phyloP scores from a whole-genome alignment of 2,113 vertebrate species.

The Bubo bubo region DNA sequence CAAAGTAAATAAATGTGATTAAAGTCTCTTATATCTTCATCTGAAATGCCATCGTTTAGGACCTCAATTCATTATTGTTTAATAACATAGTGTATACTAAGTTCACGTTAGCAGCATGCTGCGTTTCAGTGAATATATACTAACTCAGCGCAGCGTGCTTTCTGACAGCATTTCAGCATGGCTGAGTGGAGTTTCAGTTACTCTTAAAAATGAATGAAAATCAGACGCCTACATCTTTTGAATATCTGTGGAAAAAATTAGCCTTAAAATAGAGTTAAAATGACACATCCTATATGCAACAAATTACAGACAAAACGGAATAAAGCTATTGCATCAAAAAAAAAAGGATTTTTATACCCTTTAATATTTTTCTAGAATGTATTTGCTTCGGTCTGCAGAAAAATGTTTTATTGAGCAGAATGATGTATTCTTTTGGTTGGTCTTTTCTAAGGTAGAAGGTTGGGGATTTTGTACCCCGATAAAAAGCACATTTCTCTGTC shows the following conservation, averaged over 20 bases:
- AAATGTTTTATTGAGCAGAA: neutral
- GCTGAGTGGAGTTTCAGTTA: neutral
- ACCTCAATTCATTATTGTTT: neutral
- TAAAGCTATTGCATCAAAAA: neutral
- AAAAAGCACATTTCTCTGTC: neutral
- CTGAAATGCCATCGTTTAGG: neutral
- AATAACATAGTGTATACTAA: neutral
- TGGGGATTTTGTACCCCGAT: neutral
- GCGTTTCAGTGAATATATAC: neutral
- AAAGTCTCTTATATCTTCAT: neutral
- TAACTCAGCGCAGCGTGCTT: fast-evolving
- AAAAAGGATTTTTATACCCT: neutral
- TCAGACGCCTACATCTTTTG: neutral
- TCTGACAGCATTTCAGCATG: neutral
- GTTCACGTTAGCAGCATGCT: neutral
- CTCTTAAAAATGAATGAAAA: neutral
- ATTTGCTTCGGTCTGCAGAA: neutral
- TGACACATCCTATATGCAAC: neutral
- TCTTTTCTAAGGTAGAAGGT: neutral
- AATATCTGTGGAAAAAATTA: neutral
- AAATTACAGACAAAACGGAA: neutral
- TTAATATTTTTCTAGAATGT: neutral
- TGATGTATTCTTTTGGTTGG: neutral
- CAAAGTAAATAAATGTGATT: neutral
- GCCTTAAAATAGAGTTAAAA: neutral